Percentiles rank a stretch among this genome's conserved stretches.
These are phyloP conservation scores for Piscicola geometra DNA, from an alignment of 2,888 invertebrate species.

Conservation along the genomic window DNA sequence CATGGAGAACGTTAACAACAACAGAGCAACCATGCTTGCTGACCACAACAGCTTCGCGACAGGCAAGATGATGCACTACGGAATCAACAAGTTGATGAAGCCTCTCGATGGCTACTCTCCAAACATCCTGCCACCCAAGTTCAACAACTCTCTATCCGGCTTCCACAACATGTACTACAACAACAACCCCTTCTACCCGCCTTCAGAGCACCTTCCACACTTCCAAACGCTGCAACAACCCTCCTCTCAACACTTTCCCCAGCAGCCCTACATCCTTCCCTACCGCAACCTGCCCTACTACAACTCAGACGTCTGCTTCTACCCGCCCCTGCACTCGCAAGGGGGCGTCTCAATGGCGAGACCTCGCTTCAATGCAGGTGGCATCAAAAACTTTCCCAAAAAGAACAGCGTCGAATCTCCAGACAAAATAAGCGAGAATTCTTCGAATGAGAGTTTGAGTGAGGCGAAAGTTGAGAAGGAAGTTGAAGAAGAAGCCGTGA, in stretches of 20 bases:
- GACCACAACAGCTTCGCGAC: not conserved
- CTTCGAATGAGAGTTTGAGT: not conserved
- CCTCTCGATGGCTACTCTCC: not conserved
- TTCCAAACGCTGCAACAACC: not conserved
- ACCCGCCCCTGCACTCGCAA: not conserved
- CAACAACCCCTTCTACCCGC: conserved; percentile 6
- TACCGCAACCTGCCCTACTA: conserved; percentile 2
- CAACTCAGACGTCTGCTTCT: not conserved
- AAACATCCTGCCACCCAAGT: not conserved
- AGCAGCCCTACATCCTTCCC: not conserved
- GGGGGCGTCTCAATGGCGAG: too few species aligned
- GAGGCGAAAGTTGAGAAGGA: not conserved
- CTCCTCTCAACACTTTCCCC: not conserved
- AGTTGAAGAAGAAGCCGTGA: not conserved
- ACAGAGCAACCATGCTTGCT: not conserved
- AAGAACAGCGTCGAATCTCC: not conserved
- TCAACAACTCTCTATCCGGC: not conserved
- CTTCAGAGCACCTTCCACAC: not conserved
- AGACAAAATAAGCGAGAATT: not conserved
- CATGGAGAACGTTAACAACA: conserved; percentile 1
- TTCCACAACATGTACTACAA: not conserved
- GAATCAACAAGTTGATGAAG: not conserved
- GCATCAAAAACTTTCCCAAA: not conserved
- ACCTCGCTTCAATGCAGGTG: too few species aligned
- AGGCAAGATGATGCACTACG: not conserved